These are phyloP conservation scores for Octodonta nipae DNA, from an alignment of 2,888 invertebrate genomes.

Conservation along the genomic window DNA sequence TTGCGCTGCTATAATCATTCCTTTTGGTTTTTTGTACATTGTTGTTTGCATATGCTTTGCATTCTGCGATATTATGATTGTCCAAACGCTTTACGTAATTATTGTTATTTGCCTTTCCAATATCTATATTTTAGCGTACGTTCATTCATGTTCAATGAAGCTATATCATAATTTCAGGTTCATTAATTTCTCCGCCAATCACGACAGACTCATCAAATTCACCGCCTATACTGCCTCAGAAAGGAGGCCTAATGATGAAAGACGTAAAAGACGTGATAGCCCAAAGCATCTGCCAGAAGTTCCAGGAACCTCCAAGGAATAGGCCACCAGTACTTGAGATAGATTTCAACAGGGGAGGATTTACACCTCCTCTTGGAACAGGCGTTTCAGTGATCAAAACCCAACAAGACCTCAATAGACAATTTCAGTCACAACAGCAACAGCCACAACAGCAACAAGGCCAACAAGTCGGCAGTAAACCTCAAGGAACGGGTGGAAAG, in stretches of 20 bases:
- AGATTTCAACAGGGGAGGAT: slow-evolving; percentile 37
- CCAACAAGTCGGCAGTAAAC: slow-evolving; percentile 11
- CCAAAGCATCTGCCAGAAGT: slow-evolving; percentile 80
- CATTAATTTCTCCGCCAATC: slow-evolving; percentile 37
- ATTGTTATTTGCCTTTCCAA: no score
- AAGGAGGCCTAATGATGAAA: slow-evolving; percentile 52
- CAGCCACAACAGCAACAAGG: slow-evolving; percentile 19
- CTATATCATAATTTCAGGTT: background rate
- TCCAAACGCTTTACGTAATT: no score
- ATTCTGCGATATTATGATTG: no score
- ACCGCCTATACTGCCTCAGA: slow-evolving; percentile 38
- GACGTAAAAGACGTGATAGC: slow-evolving; percentile 89
- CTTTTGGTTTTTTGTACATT: no score
- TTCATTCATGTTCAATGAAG: no score
- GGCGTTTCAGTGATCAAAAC: slow-evolving; percentile 47
- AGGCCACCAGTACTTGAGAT: slow-evolving; percentile 5
- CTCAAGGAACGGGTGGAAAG: slow-evolving; percentile 28
- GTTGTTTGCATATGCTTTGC: no score
- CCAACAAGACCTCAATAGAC: slow-evolving; percentile 23
- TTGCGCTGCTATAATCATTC: no score
- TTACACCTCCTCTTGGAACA: slow-evolving; percentile 46
- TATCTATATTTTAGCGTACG: no score
- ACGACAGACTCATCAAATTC: slow-evolving; percentile 41
- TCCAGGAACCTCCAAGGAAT: slow-evolving; percentile 47
- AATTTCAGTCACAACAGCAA: slow-evolving; percentile 22